phyloP scores from a whole-genome alignment of 2,888 invertebrate species.

The Oligia latruncula region DNA sequence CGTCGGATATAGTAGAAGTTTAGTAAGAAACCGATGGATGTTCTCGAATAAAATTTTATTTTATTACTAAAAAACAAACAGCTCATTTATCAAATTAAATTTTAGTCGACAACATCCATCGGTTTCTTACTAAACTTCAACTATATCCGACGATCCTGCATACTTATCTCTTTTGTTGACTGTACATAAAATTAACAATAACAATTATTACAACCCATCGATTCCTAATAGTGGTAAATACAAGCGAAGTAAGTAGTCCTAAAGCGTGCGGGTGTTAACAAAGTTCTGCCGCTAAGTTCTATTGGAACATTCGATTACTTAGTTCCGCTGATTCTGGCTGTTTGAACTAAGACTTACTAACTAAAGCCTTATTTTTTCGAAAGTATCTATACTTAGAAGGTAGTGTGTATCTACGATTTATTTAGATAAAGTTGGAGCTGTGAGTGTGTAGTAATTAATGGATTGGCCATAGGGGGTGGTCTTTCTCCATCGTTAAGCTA shows the following conservation, averaged over 20 bases:
- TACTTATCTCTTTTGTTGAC: too few species aligned
- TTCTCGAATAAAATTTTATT: too few species aligned
- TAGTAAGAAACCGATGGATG: too few species aligned
- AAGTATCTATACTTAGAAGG: neutral
- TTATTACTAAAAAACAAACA: too few species aligned
- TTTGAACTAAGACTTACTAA: constrained; percentile 32
- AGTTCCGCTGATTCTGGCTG: constrained; percentile 30
- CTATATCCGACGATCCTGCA: too few species aligned
- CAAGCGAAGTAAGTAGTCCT: constrained; percentile 40
- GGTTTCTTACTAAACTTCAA: too few species aligned
- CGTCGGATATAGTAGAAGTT: too few species aligned
- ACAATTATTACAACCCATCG: constrained; percentile 41
- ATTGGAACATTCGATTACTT: constrained; percentile 59
- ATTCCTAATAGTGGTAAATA: constrained; percentile 53
- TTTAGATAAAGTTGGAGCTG: constrained; percentile 1
- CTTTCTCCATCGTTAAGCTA: constrained; percentile 10
- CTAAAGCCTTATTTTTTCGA: constrained; percentile 16
- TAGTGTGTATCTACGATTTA: neutral
- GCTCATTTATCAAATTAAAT: too few species aligned
- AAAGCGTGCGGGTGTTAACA: constrained; percentile 50
- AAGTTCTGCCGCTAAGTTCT: constrained; percentile 56
- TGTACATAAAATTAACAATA: constrained; percentile 6
- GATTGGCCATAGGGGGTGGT: neutral
- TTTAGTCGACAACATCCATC: too few species aligned
- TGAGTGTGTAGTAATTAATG: constrained; percentile 7